Evolutionary conservation across 2,113 vertebrate species (phyloP), one percentile per base, ranked within the genome.

Genomic region (Menidia beryllina): DNA sequence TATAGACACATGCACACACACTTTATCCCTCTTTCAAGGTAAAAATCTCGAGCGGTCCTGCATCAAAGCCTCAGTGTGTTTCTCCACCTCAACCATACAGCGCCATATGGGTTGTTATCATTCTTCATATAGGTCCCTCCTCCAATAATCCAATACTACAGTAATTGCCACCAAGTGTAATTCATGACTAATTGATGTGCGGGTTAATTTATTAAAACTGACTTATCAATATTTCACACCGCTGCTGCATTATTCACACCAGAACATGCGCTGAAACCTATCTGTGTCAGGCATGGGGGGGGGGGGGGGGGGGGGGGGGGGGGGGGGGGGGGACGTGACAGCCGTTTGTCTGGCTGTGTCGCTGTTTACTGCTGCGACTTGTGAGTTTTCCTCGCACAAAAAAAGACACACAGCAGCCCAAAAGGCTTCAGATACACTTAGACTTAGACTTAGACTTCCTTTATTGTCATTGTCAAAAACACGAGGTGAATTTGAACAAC

Each of bases 191-290:
- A 93, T 91, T 91, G 73, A 92, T 86, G 75, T 68, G 36, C 34
- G 81, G 85, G 87, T 87, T 93, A 88, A 92, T 91, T 90, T 90
- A 92, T 91, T 89, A 85, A 90, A 92, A 90, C 76, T 70, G 70
- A 61, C 80, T 85, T 71, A 88, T 93, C 82, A 91, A 91, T 90
- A 88, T 90, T 93, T 90, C 79, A 92, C 83, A 71, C 72, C 36
- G 43, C 85, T 86, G 74, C 41, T 93, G 41, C 73, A 89, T 91
- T 91, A 91, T 92, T 91, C 78, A 91, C 72, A 63, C 0, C 49
- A 64, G 71, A 84, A 89, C 87, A 91, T 84, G 87, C 69, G 69
- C 85, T 88, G 51, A 86, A 85, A 78, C 64, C 52, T 84, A 91
- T 91, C 88, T 92, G 87, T 92, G 90, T 91, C 89, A 90, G 83